Evolutionary conservation across 2,888 invertebrate genomes (phyloP).

Genomic region (Folsomia candida): DNA sequence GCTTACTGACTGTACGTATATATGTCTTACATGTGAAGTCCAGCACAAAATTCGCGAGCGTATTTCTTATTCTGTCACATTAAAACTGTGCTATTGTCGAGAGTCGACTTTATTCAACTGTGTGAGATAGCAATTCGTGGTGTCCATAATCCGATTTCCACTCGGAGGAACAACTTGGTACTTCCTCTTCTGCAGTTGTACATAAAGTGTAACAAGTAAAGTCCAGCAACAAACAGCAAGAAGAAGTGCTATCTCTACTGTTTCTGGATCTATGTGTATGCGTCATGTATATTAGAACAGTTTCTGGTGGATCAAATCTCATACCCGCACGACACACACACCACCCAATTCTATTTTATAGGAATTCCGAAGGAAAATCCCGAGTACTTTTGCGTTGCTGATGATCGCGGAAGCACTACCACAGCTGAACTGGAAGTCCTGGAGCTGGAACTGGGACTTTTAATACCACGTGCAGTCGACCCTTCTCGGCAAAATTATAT

Average conservation of each 20-base stretch:
- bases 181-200: no score
- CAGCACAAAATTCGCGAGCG: no score
- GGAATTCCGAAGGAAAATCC: background rate
- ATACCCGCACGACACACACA: background rate
- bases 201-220: background rate
- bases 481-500: background rate
- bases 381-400: slow-evolving; percentile 1
- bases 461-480: background rate
- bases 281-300: background rate
- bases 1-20: no score
- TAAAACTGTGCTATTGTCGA: no score
- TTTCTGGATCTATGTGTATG: no score
- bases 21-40: no score
- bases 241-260: background rate
- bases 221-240: background rate
- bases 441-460: background rate
- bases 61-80: no score
- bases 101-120: no score
- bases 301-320: background rate
- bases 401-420: background rate
- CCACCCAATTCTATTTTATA: background rate
- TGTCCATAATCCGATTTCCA: no score
- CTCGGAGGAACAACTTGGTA: no score
- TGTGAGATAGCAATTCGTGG: no score
- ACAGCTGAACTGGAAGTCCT: slow-evolving; percentile 6